These are phyloP conservation scores for Brachylomia viminalis DNA, from an alignment of 2,888 invertebrate genomes.

Conservation along the genomic window DNA sequence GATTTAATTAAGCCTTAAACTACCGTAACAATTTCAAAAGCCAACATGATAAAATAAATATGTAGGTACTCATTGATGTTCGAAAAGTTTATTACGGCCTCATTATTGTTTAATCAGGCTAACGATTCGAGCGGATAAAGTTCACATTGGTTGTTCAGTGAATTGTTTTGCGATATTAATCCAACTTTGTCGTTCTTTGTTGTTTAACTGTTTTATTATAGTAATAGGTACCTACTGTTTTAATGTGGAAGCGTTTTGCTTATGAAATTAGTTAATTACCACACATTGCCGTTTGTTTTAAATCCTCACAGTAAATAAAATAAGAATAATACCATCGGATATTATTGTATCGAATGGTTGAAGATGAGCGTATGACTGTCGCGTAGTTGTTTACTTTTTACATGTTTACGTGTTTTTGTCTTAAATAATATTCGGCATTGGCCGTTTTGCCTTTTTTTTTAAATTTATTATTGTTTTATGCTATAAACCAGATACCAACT, in stretches of 20 bases:
- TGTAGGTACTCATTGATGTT: conserved; percentile 20
- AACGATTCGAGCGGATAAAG: conserved; percentile 19
- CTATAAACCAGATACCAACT: background rate
- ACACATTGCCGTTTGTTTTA: background rate
- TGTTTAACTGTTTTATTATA: conserved; percentile 22
- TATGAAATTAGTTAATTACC: background rate
- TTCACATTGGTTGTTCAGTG: conserved; percentile 14
- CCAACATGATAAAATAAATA: conserved; percentile 12
- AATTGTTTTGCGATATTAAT: conserved; percentile 36
- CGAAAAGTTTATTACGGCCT: conserved; percentile 18
- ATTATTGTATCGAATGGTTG: no score
- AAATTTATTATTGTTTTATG: background rate
- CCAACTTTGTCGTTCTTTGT: conserved; percentile 21
- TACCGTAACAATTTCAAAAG: conserved; percentile 20
- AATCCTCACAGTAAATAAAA: background rate
- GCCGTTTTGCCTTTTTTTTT: no score
- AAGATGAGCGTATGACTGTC: no score
- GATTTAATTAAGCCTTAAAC: conserved; percentile 4
- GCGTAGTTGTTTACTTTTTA: no score
- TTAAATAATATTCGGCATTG: no score
- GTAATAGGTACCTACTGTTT: background rate
- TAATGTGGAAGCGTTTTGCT: background rate
- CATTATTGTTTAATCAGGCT: conserved; percentile 35
- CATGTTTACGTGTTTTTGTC: no score
- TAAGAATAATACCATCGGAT: background rate